Evolutionary conservation across 2,888 invertebrate genomes (phyloP).

Genomic region (Thereva unica): DNA sequence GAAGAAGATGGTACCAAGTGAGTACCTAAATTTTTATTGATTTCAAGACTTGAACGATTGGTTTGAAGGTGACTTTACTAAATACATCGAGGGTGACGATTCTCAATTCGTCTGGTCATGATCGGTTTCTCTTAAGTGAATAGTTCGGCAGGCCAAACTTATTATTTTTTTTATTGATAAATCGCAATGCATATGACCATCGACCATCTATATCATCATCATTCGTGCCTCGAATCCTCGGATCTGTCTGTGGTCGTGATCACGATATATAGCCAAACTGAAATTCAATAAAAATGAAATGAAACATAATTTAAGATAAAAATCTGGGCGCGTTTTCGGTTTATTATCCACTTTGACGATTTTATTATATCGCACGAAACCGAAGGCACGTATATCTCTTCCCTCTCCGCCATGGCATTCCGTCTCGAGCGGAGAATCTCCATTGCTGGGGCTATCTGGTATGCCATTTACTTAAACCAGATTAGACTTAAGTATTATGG

Average conservation of each 20-base stretch:
- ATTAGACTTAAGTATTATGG: conserved; percentile 36
- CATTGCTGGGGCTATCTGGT: conserved; percentile 25
- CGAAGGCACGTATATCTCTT: too few species aligned
- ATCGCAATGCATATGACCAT: too few species aligned
- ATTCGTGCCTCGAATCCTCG: background rate
- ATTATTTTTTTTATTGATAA: too few species aligned
- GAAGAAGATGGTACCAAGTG: background rate
- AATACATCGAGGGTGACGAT: too few species aligned
- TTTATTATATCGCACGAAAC: conserved; percentile 34
- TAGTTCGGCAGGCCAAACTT: too few species aligned
- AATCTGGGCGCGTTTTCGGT: conserved; percentile 41
- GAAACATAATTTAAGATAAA: conserved; percentile 42
- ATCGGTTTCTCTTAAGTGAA: too few species aligned
- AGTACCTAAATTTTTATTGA: too few species aligned
- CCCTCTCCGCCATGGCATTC: too few species aligned
- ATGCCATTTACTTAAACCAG: conserved; percentile 38
- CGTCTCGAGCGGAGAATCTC: conserved; percentile 1
- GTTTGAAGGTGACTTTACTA: too few species aligned
- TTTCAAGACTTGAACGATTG: too few species aligned
- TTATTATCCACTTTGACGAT: conserved; percentile 41
- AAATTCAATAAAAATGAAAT: conserved; percentile 40
- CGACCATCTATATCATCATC: background rate
- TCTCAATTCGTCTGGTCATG: too few species aligned
- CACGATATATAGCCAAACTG: background rate
- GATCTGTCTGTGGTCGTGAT: conserved; percentile 11